These are phyloP conservation scores for Rhogogaster chlorosoma DNA, from an alignment of 2,888 invertebrate species.

Conservation along the genomic window DNA sequence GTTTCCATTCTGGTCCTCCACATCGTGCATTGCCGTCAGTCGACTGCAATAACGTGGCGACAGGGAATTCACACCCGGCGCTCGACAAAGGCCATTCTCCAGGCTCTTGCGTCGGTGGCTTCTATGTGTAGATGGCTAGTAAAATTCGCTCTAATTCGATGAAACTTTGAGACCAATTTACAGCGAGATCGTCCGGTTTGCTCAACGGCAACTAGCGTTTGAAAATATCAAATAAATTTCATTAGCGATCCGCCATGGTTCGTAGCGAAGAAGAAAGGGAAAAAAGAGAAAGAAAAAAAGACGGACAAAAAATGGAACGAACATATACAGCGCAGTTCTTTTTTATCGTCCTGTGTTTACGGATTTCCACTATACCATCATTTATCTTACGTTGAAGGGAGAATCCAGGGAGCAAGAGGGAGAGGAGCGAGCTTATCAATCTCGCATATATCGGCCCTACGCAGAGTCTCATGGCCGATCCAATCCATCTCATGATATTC, in stretches of 20 bases:
- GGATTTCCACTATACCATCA: slow-evolving; percentile 23
- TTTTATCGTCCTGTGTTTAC: slow-evolving; percentile 31
- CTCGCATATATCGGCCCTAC: slow-evolving; percentile 34
- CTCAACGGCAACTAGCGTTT: neutral
- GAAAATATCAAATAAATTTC: neutral
- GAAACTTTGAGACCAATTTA: neutral
- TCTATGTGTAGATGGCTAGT: neutral
- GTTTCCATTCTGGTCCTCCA: slow-evolving; percentile 28
- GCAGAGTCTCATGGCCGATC: slow-evolving; percentile 25
- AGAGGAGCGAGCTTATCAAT: slow-evolving; percentile 39
- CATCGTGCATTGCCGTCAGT: slow-evolving; percentile 23
- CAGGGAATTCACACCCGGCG: slow-evolving; percentile 41
- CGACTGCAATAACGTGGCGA: slow-evolving; percentile 42
- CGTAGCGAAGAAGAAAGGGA: neutral
- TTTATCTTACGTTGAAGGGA: slow-evolving; percentile 37
- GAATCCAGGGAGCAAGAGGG: neutral
- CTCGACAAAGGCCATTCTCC: slow-evolving; percentile 32
- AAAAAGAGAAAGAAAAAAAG: neutral
- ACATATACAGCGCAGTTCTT: slow-evolving; percentile 3
- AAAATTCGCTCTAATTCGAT: slow-evolving; percentile 17
- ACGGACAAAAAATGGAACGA: neutral
- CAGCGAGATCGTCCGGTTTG: neutral
- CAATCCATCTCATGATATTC: slow-evolving; percentile 47
- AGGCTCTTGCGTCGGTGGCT: neutral
- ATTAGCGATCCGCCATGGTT: neutral